Evolutionary conservation across 1,140 invertebrate genomes (phyloP), one percentile per base, ranked within the genome.

Genomic region (Rhyzopertha dominica): DNA sequence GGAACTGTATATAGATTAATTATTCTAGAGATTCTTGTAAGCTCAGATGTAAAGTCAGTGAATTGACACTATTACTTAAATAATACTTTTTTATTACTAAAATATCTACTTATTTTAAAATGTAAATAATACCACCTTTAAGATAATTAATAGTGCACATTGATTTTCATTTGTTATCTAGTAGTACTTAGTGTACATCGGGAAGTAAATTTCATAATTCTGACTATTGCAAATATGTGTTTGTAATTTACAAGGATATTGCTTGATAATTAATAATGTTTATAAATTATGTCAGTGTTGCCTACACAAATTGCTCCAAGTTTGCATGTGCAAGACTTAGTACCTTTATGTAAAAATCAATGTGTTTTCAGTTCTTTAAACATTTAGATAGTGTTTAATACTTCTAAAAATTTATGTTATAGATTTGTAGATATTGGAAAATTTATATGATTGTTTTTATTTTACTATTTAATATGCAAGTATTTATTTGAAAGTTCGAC

Each of bases 131-230:
- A n/a, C n/a, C n/a, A n/a, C n/a, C 12, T 39, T 24, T 23, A 19
- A 26, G n/a, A 25, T 39, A 26, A 26, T 39, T 26, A 39, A 43
- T 45, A 32, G 35, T 49, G 47, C 49, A 49, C 53, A 42, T 53
- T 56, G 45, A 56, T 47, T 52, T 44, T 54, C 44, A 43, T 58
- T 59, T 59, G 56, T 59, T 59, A 56, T 59, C 54, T 59, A 59
- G 56, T 59, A 56, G n/a, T n/a, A n/a, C n/a, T n/a, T n/a, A n/a
- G n/a, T n/a, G n/a, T n/a, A n/a, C n/a, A n/a, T n/a, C n/a, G n/a
- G n/a, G n/a, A n/a, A n/a, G n/a, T n/a, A n/a, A n/a, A n/a, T n/a
- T n/a, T n/a, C n/a, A n/a, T n/a, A n/a, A n/a, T n/a, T n/a, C n/a
- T n/a, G n/a, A n/a, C n/a, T n/a, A n/a, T n/a, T n/a, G n/a, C n/a